A percentile compares a stretch with the other conserved stretches of the same genome.
Conservation (phyloP, 2,888 invertebrate species). For the Pristionchus mayeri region DNA sequence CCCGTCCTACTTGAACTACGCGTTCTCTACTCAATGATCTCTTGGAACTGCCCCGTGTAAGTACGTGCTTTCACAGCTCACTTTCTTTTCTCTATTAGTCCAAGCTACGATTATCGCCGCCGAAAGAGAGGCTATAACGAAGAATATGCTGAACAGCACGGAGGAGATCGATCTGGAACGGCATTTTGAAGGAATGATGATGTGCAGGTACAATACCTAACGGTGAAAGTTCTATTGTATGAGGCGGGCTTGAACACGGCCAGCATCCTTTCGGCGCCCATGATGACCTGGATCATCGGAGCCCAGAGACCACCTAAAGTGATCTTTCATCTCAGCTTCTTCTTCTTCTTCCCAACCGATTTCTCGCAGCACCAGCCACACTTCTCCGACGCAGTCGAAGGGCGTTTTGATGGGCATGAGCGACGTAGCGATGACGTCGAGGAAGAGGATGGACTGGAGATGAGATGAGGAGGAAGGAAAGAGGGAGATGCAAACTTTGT, state of each 20-base stretch:
- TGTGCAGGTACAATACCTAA: background rate
- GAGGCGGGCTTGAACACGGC: no score
- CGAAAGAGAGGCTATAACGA: conserved; percentile 2
- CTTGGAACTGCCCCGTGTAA: no score
- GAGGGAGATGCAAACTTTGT: conserved; percentile 53
- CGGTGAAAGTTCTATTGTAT: background rate
- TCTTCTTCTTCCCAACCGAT: conserved; percentile 23
- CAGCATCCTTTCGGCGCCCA: conserved; percentile 26
- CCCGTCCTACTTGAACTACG: no score
- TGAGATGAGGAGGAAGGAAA: background rate
- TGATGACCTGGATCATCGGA: conserved; percentile 45
- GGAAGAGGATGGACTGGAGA: conserved; percentile 1
- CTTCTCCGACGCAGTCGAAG: conserved; percentile 45
- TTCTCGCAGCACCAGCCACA: conserved; percentile 46
- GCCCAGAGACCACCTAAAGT: conserved; percentile 42
- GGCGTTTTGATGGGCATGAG: conserved; percentile 20
- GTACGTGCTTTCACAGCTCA: no score
- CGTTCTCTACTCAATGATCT: no score
- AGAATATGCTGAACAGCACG: conserved; percentile 12
- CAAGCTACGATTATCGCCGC: background rate
- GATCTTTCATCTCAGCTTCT: background rate
- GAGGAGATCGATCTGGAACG: background rate
- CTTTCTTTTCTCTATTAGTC: conserved; percentile 3
- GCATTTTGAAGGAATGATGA: background rate
- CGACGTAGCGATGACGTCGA: conserved; percentile 13